Conservation (phyloP, 2,888 invertebrate species). For the Spatulosminthurus flaviceps region DNA sequence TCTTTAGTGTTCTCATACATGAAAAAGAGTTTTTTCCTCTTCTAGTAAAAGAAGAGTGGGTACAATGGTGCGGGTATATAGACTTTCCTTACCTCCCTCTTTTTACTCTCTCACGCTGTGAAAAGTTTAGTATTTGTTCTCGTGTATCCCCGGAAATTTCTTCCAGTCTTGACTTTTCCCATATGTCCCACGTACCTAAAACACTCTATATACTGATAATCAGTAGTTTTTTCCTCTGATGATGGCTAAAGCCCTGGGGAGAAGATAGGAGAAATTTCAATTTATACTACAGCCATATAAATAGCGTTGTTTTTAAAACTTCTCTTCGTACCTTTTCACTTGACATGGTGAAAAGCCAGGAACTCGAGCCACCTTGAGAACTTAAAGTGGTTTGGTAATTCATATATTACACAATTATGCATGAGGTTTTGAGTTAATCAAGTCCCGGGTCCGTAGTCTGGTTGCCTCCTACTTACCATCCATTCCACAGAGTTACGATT, state of each 20-base stretch:
- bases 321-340: too few relatives aligned
- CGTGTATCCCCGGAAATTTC: slow-evolving; percentile 35
- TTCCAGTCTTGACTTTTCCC: not conserved
- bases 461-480: slow-evolving; percentile 5
- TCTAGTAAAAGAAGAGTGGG: too few relatives aligned
- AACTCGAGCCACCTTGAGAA: too few relatives aligned
- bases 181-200: not conserved
- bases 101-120: slow-evolving; percentile 34
- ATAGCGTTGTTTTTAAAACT: too few relatives aligned
- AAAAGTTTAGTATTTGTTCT: slow-evolving; percentile 19
- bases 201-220: not conserved
- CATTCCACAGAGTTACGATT: not conserved
- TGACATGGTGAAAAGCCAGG: too few relatives aligned
- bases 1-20: slow-evolving; percentile 7
- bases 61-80: not conserved
- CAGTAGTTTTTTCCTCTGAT: too few relatives aligned
- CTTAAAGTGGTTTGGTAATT: too few relatives aligned
- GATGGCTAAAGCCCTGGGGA: too few relatives aligned
- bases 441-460: not conserved
- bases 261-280: too few relatives aligned
- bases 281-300: too few relatives aligned
- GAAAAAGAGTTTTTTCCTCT: not conserved
- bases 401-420: slow-evolving; percentile 2
- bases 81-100: not conserved
- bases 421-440: slow-evolving; percentile 6